Evolutionary conservation across 2,888 invertebrate genomes (phyloP).

Genomic region (Cephalotes varians): DNA sequence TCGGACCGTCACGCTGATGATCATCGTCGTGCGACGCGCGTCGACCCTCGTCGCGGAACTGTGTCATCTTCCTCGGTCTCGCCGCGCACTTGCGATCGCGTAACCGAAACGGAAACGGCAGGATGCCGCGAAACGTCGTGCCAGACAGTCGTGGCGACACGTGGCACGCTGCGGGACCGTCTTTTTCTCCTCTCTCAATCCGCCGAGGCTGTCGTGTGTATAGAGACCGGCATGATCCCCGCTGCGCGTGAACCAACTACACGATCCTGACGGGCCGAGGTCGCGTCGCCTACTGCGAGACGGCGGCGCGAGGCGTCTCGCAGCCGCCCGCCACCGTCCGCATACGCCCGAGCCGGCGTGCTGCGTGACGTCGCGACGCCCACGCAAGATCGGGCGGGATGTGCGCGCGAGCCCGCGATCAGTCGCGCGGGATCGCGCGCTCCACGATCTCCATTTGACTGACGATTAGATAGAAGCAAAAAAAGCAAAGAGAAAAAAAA

Average conservation of each 20-base stretch:
- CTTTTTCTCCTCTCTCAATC: slow-evolving; percentile 1
- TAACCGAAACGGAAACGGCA: not conserved
- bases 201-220: not conserved
- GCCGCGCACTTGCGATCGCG: slow-evolving; percentile 15
- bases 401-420: slow-evolving; percentile 40
- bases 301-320: slow-evolving; percentile 50
- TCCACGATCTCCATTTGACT: not conserved
- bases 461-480: not conserved
- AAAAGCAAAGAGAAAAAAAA: not conserved
- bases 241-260: slow-evolving; percentile 13
- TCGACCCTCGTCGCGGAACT: not conserved
- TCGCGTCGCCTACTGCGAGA: slow-evolving; percentile 65
- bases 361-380: slow-evolving; percentile 68
- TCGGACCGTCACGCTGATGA: not conserved
- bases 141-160: not conserved
- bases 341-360: slow-evolving; percentile 43
- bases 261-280: slow-evolving; percentile 58
- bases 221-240: slow-evolving; percentile 44
- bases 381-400: slow-evolving; percentile 54
- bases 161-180: slow-evolving; percentile 6
- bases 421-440: slow-evolving; percentile 26
- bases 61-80: slow-evolving; percentile 36
- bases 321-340: slow-evolving; percentile 42
- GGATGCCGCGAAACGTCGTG: not conserved
- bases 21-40: slow-evolving; percentile 23